These are phyloP conservation scores for Limosa lapponica DNA, from an alignment of 2,797 vertebrate species.

Conservation along the genomic window DNA sequence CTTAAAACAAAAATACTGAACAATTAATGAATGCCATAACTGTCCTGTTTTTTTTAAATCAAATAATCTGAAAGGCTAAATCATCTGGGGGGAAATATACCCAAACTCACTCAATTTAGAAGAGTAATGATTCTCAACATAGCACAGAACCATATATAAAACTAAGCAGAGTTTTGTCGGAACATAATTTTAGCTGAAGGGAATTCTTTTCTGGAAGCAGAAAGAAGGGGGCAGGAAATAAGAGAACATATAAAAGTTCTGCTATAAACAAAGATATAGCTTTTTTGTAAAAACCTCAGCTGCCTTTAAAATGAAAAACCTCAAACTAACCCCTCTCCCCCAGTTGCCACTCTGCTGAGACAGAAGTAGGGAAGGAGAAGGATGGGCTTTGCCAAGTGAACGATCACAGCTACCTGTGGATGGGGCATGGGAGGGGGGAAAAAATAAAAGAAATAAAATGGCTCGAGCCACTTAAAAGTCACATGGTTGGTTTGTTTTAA, in stretches of 20 bases:
- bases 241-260: constrained; percentile 67
- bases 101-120: background rate
- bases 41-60: constrained; percentile 1
- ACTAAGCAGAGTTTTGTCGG: constrained; percentile 33
- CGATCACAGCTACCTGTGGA: constrained; percentile 2
- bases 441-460: background rate
- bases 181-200: background rate
- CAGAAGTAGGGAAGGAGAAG: constrained; percentile 42
- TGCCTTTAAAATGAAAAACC: constrained; percentile 76
- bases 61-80: background rate
- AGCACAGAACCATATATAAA: constrained; percentile 32
- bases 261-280: constrained; percentile 69
- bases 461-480: constrained; percentile 64
- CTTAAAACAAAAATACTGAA: constrained; percentile 12
- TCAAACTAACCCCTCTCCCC: constrained; percentile 58
- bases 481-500: constrained; percentile 60
- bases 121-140: constrained; percentile 12
- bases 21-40: background rate
- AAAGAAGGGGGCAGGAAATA: background rate
- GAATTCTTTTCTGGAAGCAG: constrained; percentile 16
- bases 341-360: constrained; percentile 34
- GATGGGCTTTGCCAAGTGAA: constrained; percentile 16
- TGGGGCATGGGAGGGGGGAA: background rate
- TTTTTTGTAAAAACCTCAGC: constrained; percentile 71
- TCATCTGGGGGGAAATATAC: background rate